phyloP scores from a whole-genome alignment of 2,797 vertebrate genomes.

The Chaunax sp. region DNA sequence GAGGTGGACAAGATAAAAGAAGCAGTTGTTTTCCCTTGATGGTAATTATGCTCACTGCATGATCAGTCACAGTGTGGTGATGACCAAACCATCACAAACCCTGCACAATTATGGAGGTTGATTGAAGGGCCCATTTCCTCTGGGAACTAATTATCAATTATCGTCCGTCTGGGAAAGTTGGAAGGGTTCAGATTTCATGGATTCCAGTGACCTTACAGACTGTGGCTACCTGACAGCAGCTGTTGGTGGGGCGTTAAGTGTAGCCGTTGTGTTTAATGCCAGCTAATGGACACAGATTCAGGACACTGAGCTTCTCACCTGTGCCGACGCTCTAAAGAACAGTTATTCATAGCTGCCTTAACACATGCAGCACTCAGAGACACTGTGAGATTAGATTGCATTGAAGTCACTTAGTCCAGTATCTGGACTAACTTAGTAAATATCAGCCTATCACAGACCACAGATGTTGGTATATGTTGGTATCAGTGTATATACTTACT shows the following conservation, averaged over 20 bases:
- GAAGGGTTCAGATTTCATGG: conserved; percentile 52
- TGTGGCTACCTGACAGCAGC: conserved; percentile 46
- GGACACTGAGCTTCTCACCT: conserved; percentile 52
- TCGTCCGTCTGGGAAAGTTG: conserved; percentile 44
- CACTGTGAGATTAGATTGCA: background rate
- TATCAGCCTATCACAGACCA: too few relatives aligned
- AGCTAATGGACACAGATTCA: conserved; percentile 44
- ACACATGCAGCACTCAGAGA: background rate
- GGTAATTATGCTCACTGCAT: conserved; percentile 54
- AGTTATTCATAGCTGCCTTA: conserved; percentile 38
- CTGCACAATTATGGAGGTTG: conserved; percentile 47
- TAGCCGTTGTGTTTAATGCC: conserved; percentile 55
- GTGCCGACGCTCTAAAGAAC: conserved; percentile 32
- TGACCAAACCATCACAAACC: conserved; percentile 32
- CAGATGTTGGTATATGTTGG: too few relatives aligned
- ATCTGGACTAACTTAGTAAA: too few relatives aligned
- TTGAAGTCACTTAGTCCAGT: background rate
- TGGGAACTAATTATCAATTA: conserved; percentile 72
- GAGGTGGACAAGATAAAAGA: conserved; percentile 45
- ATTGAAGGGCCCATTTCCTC: conserved; percentile 68
- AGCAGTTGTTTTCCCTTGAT: conserved; percentile 52
- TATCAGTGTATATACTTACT: too few relatives aligned
- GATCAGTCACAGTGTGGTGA: conserved; percentile 53
- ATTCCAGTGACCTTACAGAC: conserved; percentile 48
- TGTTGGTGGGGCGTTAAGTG: conserved; percentile 52